These are phyloP conservation scores for Aldrovandia affinis DNA, from an alignment of 2,797 vertebrate genomes.

Conservation along the genomic window DNA sequence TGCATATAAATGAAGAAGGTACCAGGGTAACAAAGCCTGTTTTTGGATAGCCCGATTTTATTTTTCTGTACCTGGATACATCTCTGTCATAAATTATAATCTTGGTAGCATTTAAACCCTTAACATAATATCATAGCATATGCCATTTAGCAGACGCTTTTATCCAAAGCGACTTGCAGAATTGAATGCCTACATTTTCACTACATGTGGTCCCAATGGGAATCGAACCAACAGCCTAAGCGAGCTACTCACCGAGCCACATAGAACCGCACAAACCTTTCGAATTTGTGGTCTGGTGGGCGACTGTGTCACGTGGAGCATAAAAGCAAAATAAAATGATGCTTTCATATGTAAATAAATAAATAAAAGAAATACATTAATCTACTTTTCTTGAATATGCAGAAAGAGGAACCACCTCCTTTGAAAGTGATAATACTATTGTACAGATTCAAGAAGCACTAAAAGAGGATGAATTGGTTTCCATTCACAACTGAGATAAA, in stretches of 20 bases:
- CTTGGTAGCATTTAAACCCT: neutral
- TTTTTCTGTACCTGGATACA: neutral
- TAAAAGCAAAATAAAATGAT: neutral
- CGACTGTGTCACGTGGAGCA: neutral
- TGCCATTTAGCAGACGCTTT: too few species aligned
- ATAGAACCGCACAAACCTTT: too few species aligned
- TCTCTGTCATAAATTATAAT: neutral
- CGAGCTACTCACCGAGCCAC: too few species aligned
- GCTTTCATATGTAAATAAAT: neutral
- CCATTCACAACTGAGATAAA: neutral
- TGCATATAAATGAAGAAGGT: too few species aligned
- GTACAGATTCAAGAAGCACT: neutral
- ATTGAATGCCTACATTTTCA: too few species aligned
- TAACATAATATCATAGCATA: too few species aligned
- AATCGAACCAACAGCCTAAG: too few species aligned
- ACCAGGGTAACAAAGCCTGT: neutral
- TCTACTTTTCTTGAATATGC: neutral
- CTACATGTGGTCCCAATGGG: too few species aligned
- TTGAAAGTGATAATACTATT: neutral
- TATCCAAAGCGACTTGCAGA: too few species aligned
- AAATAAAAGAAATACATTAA: too few species aligned
- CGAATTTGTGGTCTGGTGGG: neutral
- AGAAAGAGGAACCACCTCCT: neutral
- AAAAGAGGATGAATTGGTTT: neutral
- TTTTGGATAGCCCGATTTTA: neutral